A percentile compares a stretch with the other conserved stretches of the same genome.
phyloP scores from a whole-genome alignment of 2,113 vertebrate genomes.

The Psilopsiagon aymara region DNA sequence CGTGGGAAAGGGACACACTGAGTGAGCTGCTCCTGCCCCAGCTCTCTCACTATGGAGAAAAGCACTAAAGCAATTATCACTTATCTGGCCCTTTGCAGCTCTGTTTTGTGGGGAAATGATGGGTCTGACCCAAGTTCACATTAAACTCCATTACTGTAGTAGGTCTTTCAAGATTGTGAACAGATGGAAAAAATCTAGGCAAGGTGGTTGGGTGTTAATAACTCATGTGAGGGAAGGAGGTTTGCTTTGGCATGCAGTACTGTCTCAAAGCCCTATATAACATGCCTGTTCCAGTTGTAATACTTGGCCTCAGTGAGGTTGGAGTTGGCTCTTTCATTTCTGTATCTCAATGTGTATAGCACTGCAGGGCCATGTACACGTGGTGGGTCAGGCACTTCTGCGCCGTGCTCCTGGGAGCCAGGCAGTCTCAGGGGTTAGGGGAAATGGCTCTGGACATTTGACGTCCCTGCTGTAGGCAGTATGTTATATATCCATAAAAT shows the following conservation, averaged over 20 bases:
- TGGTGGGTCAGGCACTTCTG: background rate
- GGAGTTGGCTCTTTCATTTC: background rate
- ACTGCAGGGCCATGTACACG: background rate
- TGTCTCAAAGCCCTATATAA: background rate
- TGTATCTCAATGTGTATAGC: fast-evolving
- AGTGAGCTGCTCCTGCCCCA: background rate
- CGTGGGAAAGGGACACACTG: fast-evolving
- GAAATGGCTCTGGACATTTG: background rate
- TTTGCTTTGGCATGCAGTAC: background rate
- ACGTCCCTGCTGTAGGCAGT: background rate
- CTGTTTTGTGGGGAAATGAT: fast-evolving
- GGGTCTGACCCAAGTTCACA: background rate
- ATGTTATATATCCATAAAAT: background rate
- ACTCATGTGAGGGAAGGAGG: background rate
- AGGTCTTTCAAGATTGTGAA: background rate
- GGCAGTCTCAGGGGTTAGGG: too few species aligned
- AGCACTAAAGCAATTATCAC: fast-evolving
- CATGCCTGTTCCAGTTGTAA: background rate
- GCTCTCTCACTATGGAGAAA: fast-evolving
- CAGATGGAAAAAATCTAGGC: background rate
- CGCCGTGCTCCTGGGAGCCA: fast-evolving
- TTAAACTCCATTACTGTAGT: background rate
- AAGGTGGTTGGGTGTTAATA: background rate
- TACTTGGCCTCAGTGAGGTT: background rate
- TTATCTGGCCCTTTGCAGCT: background rate